These are phyloP conservation scores for Drosophila trichaetosa DNA, from an alignment of 2,888 invertebrate genomes.

Conservation along the genomic window DNA sequence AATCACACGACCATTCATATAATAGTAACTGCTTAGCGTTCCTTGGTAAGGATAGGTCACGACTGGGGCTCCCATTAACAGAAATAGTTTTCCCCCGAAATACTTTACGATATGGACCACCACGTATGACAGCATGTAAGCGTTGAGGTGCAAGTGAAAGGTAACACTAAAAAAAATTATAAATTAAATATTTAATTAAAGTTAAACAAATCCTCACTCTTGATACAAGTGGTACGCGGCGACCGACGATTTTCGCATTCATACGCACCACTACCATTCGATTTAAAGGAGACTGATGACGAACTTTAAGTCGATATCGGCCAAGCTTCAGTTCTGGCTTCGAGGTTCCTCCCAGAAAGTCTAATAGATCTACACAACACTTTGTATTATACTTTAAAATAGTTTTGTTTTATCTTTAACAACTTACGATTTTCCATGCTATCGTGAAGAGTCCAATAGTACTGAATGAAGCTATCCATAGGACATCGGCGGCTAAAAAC, in stretches of 20 bases:
- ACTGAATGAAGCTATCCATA: constrained; percentile 44
- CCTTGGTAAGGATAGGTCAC: constrained; percentile 1
- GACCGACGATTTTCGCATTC: not conserved
- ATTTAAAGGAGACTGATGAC: constrained; percentile 30
- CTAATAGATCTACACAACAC: constrained; percentile 23
- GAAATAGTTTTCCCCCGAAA: not conserved
- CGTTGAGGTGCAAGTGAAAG: not conserved
- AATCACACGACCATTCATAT: constrained; percentile 1
- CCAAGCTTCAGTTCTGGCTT: constrained; percentile 46
- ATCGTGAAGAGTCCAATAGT: constrained; percentile 54
- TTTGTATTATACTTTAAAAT: not conserved
- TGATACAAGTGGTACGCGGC: not conserved
- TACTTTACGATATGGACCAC: not conserved
- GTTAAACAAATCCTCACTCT: not conserved
- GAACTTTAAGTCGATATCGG: constrained; percentile 34
- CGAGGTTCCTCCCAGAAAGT: constrained; percentile 40
- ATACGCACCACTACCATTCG: no score
- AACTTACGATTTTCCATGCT: constrained; percentile 48
- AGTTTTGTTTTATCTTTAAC: no score
- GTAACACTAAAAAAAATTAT: not conserved
- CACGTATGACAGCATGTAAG: not conserved
- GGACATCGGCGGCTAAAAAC: constrained; percentile 39
- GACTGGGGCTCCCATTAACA: not conserved
- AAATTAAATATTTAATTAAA: not conserved
- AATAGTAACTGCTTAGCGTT: not conserved